Base-by-base conservation (phyloP, 2,113 vertebrate genomes). In the Thalassarche chlororhynchos region DNA sequence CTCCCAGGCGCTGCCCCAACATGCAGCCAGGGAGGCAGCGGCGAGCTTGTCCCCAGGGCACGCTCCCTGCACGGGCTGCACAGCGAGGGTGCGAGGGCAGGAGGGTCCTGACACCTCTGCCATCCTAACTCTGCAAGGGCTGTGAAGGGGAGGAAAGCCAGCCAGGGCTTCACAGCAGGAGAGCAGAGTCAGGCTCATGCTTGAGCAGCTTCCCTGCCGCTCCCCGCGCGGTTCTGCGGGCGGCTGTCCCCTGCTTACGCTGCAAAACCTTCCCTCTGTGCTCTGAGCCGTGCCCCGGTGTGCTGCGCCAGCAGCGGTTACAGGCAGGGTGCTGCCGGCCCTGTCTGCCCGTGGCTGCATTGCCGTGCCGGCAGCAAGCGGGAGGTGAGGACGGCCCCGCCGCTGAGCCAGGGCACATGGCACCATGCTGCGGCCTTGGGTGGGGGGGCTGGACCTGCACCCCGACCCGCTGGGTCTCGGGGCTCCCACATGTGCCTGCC, bases 1-100 rank as follows among this genome's bases (percentile, higher is more conserved):
- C 78, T 91, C 47, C 61, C 57, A 71, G 72, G 46, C 0, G 0
- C 51, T 81, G 46, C 46, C 80, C 76, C 0, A 0, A 36, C 15
- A 7, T 3, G 8, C n/a, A 68, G 74, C 29, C 14, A 6, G 31
- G 32, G 32, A 85, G 44, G 29, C 34, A 38, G 32, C 2, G 2
- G 32, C 1, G 5, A 75, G 44, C 36, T 68, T 2, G 4, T 51
- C 34, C 47, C 20, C 17, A 18, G 16, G 51, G 51, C 57, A 44
- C 0, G 0, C 17, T 65, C 46, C 52, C 15, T 62, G 61, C 24
- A 4, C 1, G 2, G 46, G 34, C 44, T 32, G 51, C 34, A 23
- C 0, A 7, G 14, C 2, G 3, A 69, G 74, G 51, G 55, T 62
- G 51, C 0, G 0, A 71, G 52, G 74, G 32, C 51, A 66, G 51